Percentiles rank a stretch among this genome's conserved stretches.
Conservation (phyloP, 2,888 invertebrate species). For the Didymodactylos carnosus region DNA sequence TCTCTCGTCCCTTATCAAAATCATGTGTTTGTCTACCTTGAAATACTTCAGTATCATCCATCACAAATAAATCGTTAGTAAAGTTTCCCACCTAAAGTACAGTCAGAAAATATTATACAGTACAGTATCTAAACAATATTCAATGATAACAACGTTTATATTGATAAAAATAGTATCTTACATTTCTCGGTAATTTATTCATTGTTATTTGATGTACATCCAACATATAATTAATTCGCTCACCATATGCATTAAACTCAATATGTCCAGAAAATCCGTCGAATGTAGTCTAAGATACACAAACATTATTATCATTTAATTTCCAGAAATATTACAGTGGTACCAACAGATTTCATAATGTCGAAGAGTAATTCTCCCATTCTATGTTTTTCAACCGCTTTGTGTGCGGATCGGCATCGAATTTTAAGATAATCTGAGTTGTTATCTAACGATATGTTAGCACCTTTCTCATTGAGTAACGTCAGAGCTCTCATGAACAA, state of each 20-base stretch:
- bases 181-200: constrained; percentile 5
- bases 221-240: constrained; percentile 24
- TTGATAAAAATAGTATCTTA: neutral
- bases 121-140: neutral
- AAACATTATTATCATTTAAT: neutral
- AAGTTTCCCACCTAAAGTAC: constrained; percentile 2
- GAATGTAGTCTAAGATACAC: constrained; percentile 15
- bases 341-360: neutral
- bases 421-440: neutral
- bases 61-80: neutral
- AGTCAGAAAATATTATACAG: neutral
- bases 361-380: neutral
- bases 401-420: neutral
- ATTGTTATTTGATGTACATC: constrained; percentile 15
- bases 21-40: neutral
- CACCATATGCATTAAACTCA: constrained; percentile 25
- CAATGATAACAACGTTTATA: neutral
- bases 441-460: neutral
- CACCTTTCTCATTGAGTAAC: neutral
- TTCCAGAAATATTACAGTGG: too few relatives aligned
- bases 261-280: constrained; percentile 28
- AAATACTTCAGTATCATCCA: neutral
- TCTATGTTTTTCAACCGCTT: neutral
- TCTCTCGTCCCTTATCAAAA: neutral
- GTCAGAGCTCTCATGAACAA: neutral